Percentiles rank a stretch among this genome's conserved stretches.
phyloP scores from a whole-genome alignment of 1,140 invertebrate species.

The Ceratina japonica region DNA sequence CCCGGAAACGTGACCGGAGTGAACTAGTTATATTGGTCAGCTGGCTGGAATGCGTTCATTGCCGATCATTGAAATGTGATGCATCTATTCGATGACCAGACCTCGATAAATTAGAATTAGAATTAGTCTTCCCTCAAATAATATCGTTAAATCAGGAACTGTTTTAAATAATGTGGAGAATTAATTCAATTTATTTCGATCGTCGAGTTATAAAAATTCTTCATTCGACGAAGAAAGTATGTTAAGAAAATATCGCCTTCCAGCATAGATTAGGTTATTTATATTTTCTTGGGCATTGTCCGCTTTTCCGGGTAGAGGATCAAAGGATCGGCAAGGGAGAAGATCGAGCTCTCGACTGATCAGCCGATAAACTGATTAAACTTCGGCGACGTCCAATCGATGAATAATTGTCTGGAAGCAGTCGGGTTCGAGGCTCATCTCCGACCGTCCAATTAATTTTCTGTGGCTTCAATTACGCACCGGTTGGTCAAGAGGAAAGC shows the following conservation, averaged over 20 bases:
- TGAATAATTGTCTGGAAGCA: conserved; percentile 21
- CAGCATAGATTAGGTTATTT: background rate
- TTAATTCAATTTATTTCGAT: no score
- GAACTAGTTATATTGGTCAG: background rate
- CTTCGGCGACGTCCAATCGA: background rate
- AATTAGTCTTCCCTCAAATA: no score
- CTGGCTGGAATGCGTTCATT: no score
- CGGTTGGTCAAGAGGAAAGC: conserved; percentile 3
- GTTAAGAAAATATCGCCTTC: background rate
- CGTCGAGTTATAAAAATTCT: background rate
- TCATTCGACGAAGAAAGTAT: background rate
- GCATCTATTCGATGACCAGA: no score
- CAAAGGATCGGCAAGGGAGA: background rate
- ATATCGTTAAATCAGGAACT: no score
- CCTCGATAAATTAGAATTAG: no score
- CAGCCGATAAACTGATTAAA: conserved; percentile 11
- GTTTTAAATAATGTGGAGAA: no score
- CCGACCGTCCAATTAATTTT: conserved; percentile 15
- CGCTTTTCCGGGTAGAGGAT: no score
- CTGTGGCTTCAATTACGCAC: conserved; percentile 7
- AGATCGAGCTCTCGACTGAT: background rate
- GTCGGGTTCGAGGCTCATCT: background rate
- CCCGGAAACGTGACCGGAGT: background rate
- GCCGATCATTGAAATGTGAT: no score
- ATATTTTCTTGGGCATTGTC: background rate